These are phyloP conservation scores for Leptonema lineaticorne DNA, from an alignment of 1,140 invertebrate genomes.

Conservation along the genomic window DNA sequence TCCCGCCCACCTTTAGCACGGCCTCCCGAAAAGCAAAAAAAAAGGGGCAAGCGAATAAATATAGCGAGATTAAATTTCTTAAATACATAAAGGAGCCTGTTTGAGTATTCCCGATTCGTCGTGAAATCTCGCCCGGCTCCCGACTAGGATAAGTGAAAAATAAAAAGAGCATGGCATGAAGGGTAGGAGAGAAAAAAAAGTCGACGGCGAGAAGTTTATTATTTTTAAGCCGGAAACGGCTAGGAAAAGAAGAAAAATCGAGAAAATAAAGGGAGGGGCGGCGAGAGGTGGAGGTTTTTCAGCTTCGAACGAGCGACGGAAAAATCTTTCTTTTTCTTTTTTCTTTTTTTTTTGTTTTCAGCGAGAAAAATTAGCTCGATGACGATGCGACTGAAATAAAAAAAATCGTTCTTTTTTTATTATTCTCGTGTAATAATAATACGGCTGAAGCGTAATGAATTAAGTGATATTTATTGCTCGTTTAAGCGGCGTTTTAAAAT, in stretches of 20 bases:
- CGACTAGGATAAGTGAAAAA: background rate
- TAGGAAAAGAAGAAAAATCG: no score
- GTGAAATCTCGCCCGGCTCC: background rate
- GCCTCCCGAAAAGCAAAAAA: background rate
- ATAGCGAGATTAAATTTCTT: conserved; percentile 6
- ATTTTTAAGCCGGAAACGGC: background rate
- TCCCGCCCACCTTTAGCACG: no score
- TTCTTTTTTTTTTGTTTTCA: no score
- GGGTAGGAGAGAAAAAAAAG: no score
- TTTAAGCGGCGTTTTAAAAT: no score
- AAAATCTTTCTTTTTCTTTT: no score
- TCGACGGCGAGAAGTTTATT: conserved; percentile 4
- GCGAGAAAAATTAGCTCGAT: conserved; percentile 6
- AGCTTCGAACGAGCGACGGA: background rate
- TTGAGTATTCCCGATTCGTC: conserved; percentile 16
- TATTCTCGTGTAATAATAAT: no score
- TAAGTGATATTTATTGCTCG: no score
- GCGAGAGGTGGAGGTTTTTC: no score
- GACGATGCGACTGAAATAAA: background rate
- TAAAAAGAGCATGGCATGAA: no score
- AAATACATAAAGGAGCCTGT: conserved; percentile 16
- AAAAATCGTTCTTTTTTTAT: no score
- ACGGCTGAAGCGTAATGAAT: conserved; percentile 5
- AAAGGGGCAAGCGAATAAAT: conserved; percentile 1
- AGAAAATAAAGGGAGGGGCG: no score